A percentile compares a stretch with the other conserved stretches of the same genome.
These are phyloP conservation scores for Leucophenga maculata DNA, from an alignment of 2,888 invertebrate genomes.

Conservation along the genomic window DNA sequence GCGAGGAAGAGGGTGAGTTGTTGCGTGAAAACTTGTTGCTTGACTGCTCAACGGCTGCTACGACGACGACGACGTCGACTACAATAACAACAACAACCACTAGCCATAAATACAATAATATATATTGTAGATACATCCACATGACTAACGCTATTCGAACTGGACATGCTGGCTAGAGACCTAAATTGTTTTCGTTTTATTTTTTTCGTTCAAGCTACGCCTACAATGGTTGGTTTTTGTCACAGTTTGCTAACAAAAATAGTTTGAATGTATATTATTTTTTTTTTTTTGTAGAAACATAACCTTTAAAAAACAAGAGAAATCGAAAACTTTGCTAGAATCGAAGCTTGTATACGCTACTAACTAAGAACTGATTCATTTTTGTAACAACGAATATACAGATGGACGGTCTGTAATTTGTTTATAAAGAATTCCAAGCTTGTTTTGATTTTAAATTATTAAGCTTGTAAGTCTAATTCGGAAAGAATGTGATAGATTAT, in stretches of 20 bases:
- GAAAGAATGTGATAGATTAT: no score
- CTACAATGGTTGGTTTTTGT: not conserved
- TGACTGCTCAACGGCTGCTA: not conserved
- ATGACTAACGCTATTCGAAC: conserved; percentile 16
- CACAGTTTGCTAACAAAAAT: not conserved
- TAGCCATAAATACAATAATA: not conserved
- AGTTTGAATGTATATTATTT: not conserved
- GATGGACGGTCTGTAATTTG: no score
- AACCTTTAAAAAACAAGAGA: no score
- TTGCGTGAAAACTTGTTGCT: conserved; percentile 3
- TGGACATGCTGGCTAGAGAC: conserved; percentile 12
- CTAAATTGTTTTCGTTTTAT: not conserved
- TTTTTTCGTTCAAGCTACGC: not conserved
- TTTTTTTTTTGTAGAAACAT: no score
- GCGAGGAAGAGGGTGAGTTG: not conserved
- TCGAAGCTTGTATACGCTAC: no score
- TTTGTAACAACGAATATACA: no score
- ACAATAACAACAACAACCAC: not conserved
- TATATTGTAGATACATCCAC: not conserved
- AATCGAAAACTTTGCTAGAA: no score
- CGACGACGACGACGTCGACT: not conserved
- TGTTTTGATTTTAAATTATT: no score
- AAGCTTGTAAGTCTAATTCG: no score
- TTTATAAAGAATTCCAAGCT: no score
- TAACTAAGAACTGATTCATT: no score